Conservation (phyloP, 2,113 vertebrate genomes). For the Apteryx mantelli region DNA sequence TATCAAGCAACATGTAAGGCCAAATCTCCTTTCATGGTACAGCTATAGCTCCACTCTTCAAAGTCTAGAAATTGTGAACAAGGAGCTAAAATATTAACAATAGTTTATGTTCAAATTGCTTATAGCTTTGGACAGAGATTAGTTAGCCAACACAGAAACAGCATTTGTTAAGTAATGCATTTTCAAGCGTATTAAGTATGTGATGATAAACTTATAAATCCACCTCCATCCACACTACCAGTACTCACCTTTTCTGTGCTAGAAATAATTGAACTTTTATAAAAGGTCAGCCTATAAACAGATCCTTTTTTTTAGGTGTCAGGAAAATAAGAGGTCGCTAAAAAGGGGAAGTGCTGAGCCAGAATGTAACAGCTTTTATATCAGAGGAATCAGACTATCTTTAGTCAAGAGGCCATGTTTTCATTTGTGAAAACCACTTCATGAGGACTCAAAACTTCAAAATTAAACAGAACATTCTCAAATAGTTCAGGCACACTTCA, state of each 20-base stretch:
- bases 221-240: not conserved
- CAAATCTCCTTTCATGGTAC: not conserved
- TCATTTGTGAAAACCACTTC: not conserved
- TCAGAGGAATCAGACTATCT: not conserved
- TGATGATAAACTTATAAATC: not conserved
- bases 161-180: not conserved
- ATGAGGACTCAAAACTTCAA: not conserved
- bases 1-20: not conserved
- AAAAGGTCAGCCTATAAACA: constrained; percentile 7
- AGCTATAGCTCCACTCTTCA: not conserved
- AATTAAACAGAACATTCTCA: not conserved
- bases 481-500: not conserved
- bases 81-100: not conserved
- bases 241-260: not conserved
- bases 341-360: constrained; percentile 40
- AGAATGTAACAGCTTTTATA: not conserved
- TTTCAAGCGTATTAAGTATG: not conserved
- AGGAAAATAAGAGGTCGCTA: not conserved
- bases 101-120: not conserved
- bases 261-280: not conserved
- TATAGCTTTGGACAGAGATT: not conserved
- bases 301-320: not conserved
- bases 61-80: not conserved
- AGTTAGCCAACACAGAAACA: not conserved
- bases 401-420: not conserved